phyloP scores from a whole-genome alignment of 1,140 invertebrate genomes.

The Steinernema feltiae region DNA sequence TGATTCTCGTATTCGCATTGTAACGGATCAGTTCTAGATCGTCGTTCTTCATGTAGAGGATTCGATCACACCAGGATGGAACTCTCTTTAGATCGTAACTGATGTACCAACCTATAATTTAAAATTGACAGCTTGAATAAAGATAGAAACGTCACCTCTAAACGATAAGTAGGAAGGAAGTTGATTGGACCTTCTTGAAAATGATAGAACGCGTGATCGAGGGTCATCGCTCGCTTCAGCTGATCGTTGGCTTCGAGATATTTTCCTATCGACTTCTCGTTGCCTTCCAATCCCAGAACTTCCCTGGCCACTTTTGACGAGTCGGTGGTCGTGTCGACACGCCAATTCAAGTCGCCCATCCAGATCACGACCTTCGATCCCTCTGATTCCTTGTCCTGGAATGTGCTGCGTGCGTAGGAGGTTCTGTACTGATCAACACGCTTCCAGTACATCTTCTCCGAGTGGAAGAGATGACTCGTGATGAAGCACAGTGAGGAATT shows the following conservation, averaged over 20 bases:
- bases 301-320: neutral
- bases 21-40: slow-evolving; percentile 14
- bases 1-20: slow-evolving; percentile 9
- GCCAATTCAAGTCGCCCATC: slow-evolving; percentile 6
- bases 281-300: neutral
- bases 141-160: slow-evolving; percentile 6
- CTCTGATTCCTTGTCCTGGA: neutral
- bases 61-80: slow-evolving; percentile 35
- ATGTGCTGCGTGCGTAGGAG: neutral
- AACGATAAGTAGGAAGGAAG: slow-evolving; percentile 28
- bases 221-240: neutral
- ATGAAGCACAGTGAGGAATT: neutral
- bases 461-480: neutral
- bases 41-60: slow-evolving; percentile 27
- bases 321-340: neutral
- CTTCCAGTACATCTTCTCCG: slow-evolving; percentile 3
- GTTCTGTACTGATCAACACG: neutral
- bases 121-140: neutral
- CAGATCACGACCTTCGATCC: neutral
- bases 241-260: neutral
- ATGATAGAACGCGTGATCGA: neutral
- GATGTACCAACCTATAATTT: slow-evolving; percentile 23
- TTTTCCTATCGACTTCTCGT: neutral
- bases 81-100: slow-evolving; percentile 29
- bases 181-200: slow-evolving; percentile 22